Percentiles rank a stretch among this genome's conserved stretches.
Evolutionary conservation across 2,797 vertebrate species (phyloP).

Genomic region (Chrysocyon brachyurus): DNA sequence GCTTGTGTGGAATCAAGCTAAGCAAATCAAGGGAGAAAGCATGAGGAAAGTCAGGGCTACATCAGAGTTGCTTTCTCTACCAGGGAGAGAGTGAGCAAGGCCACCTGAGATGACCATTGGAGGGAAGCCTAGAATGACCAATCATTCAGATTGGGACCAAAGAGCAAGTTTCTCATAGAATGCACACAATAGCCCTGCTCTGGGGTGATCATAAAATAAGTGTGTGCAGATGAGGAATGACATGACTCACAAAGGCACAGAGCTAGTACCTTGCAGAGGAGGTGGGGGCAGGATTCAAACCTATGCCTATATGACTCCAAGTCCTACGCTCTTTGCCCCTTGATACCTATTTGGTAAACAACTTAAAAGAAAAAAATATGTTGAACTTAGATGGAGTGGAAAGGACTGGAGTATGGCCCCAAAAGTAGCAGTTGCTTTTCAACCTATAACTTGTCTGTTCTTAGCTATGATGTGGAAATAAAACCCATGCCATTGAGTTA

Average conservation of each 20-base stretch:
- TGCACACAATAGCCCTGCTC: neutral
- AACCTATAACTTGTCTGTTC: neutral
- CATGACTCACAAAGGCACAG: neutral
- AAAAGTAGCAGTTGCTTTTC: neutral
- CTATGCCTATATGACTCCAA: neutral
- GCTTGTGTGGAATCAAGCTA: neutral
- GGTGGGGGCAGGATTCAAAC: neutral
- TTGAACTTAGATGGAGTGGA: neutral
- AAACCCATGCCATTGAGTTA: neutral
- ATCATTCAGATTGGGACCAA: neutral
- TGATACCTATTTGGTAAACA: neutral
- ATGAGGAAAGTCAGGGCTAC: neutral
- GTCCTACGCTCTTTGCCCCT: neutral
- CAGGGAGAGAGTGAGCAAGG: neutral
- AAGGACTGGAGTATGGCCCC: neutral
- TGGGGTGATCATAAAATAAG: neutral
- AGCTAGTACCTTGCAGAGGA: neutral
- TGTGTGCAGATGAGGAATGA: neutral
- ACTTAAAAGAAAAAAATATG: neutral
- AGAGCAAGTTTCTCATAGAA: neutral
- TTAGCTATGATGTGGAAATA: constrained; percentile 10
- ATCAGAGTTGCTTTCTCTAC: neutral
- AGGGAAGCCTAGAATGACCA: neutral
- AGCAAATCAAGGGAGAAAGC: neutral
- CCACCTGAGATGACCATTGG: neutral